Conservation (phyloP, 1,140 invertebrate species). For the Varroa destructor region DNA sequence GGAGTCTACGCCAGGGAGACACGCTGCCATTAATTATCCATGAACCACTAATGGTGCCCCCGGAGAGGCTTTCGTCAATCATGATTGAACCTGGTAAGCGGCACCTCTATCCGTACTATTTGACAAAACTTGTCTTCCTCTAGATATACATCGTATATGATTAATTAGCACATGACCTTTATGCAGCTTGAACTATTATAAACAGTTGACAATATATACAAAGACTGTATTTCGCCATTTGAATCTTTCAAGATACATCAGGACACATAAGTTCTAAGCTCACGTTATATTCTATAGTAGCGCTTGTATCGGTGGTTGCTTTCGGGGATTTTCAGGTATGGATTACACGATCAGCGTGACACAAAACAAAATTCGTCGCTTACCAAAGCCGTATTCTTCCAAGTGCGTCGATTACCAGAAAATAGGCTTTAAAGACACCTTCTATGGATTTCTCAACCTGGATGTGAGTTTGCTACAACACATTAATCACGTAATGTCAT, state of each 20-base stretch:
- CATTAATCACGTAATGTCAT: background rate
- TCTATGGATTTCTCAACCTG: constrained; percentile 19
- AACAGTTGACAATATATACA: too few relatives aligned
- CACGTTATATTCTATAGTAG: too few relatives aligned
- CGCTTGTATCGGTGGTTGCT: background rate
- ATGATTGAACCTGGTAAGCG: constrained; percentile 14
- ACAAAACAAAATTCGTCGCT: constrained; percentile 5
- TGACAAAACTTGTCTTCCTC: background rate
- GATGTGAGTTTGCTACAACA: background rate
- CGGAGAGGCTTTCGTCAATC: constrained; percentile 22
- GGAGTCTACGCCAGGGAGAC: background rate
- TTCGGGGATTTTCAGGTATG: constrained; percentile 6
- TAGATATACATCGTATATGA: background rate
- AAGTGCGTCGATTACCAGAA: background rate
- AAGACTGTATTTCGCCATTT: too few relatives aligned
- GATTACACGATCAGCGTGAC: constrained; percentile 27
- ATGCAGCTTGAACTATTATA: too few relatives aligned
- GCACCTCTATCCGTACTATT: background rate
- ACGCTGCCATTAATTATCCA: constrained; percentile 21
- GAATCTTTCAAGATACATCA: too few relatives aligned
- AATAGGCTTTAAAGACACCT: constrained; percentile 7
- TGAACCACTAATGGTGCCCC: constrained; percentile 8
- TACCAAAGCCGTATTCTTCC: constrained; percentile 13
- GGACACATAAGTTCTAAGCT: too few relatives aligned
- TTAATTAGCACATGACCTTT: too few relatives aligned